Conservation (phyloP, 2,113 vertebrate species). For the Ariopsis seemanni region DNA sequence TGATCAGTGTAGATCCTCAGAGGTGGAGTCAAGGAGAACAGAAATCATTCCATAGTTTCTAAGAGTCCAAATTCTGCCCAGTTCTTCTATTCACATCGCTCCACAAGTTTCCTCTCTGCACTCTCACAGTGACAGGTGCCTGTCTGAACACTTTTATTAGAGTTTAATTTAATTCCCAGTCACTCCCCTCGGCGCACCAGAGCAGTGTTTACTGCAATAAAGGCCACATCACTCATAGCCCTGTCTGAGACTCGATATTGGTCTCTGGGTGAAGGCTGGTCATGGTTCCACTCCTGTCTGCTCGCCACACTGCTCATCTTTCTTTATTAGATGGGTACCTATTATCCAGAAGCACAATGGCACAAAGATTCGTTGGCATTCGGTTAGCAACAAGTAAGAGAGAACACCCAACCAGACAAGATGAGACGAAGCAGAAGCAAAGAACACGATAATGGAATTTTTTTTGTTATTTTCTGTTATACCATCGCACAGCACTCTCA, state of each 20-base stretch:
- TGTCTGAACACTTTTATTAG: slow-evolving; percentile 40
- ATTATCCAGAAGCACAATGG: slow-evolving; percentile 15
- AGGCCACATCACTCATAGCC: slow-evolving; percentile 28
- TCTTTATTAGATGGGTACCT: slow-evolving; percentile 39
- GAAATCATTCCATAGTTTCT: not conserved
- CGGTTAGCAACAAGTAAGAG: not conserved
- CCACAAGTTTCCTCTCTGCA: not conserved
- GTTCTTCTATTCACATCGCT: not conserved
- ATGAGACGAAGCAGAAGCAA: not conserved
- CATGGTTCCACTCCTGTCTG: slow-evolving; percentile 16
- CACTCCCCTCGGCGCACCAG: not conserved
- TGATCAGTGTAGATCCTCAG: not conserved
- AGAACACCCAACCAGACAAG: not conserved
- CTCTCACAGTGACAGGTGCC: not conserved
- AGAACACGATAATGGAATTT: not conserved
- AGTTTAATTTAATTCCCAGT: slow-evolving; percentile 37
- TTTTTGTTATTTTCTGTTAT: not conserved
- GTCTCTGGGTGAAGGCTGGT: slow-evolving; percentile 30
- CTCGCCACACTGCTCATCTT: slow-evolving; percentile 21
- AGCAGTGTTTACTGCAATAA: slow-evolving; percentile 34
- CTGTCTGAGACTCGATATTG: slow-evolving; percentile 16
- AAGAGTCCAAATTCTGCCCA: not conserved
- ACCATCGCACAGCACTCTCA: not conserved
- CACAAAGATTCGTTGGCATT: not conserved
- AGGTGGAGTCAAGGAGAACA: not conserved